Evolutionary conservation across 2,888 invertebrate genomes (phyloP).

Genomic region (Drosophila cognata): DNA sequence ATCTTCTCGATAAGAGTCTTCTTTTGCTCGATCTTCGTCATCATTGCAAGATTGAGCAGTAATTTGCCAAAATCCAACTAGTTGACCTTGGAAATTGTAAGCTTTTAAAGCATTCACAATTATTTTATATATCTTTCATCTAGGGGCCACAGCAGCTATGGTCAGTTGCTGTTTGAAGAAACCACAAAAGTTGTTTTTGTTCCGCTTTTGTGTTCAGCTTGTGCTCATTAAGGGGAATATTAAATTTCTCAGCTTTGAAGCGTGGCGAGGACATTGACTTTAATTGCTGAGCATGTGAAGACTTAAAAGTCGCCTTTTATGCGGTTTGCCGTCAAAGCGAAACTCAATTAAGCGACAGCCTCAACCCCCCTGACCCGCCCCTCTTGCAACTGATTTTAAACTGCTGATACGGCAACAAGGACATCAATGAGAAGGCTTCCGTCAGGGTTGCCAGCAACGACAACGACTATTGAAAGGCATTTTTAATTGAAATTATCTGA

Average conservation of each 20-base stretch:
- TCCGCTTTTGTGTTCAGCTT: constrained; percentile 37
- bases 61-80: no score
- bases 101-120: not conserved
- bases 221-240: constrained; percentile 70
- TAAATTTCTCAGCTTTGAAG: constrained; percentile 59
- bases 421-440: constrained; percentile 7
- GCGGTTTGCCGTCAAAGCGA: constrained; percentile 79
- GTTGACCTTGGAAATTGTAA: not conserved
- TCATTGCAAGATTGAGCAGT: not conserved
- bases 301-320: constrained; percentile 80
- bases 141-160: constrained; percentile 18
- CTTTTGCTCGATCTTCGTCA: not conserved
- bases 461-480: constrained; percentile 69
- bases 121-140: not conserved
- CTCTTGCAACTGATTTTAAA: constrained; percentile 64
- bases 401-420: constrained; percentile 70
- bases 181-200: constrained; percentile 59
- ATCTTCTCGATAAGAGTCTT: not conserved
- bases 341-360: constrained; percentile 76
- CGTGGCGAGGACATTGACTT: constrained; percentile 43
- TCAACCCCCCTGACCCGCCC: constrained; percentile 1
- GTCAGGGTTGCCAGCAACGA: constrained; percentile 49
- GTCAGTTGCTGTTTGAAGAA: constrained; percentile 55
- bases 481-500: constrained; percentile 80
- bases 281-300: constrained; percentile 74